Conservation (phyloP, 1,140 invertebrate genomes). For the Pseudomyrmex concolor region DNA sequence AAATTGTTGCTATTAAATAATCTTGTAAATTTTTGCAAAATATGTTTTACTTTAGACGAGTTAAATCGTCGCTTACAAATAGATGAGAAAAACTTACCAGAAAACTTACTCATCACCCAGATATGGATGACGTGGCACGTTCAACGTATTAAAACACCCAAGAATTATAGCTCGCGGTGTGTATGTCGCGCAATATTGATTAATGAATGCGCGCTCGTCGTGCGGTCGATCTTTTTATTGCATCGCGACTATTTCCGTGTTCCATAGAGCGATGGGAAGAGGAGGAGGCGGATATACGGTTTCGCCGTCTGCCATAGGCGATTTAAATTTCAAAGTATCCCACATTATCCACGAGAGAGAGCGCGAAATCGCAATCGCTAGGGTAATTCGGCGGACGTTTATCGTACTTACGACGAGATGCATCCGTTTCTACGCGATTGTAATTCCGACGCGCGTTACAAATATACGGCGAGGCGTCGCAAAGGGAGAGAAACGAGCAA, state of each 20-base stretch:
- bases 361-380: slow-evolving; percentile 34
- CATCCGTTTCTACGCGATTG: not conserved
- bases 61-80: no score
- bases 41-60: no score
- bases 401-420: not conserved
- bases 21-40: no score
- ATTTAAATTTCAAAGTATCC: slow-evolving; percentile 55
- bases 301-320: slow-evolving; percentile 33
- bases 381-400: slow-evolving; percentile 48
- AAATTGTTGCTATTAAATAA: no score
- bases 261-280: not conserved
- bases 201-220: slow-evolving; percentile 41
- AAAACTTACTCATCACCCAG: no score
- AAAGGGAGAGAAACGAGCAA: slow-evolving; percentile 18
- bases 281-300: not conserved
- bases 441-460: slow-evolving; percentile 22
- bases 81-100: no score
- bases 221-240: slow-evolving; percentile 20
- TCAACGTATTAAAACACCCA: slow-evolving; percentile 29
- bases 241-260: not conserved
- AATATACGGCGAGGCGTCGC: not conserved
- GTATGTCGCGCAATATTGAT: slow-evolving; percentile 5
- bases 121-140: no score
- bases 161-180: slow-evolving; percentile 10
- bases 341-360: slow-evolving; percentile 30